Evolutionary conservation across 2,888 invertebrate genomes (phyloP).

Genomic region (Crepidodera aurea): DNA sequence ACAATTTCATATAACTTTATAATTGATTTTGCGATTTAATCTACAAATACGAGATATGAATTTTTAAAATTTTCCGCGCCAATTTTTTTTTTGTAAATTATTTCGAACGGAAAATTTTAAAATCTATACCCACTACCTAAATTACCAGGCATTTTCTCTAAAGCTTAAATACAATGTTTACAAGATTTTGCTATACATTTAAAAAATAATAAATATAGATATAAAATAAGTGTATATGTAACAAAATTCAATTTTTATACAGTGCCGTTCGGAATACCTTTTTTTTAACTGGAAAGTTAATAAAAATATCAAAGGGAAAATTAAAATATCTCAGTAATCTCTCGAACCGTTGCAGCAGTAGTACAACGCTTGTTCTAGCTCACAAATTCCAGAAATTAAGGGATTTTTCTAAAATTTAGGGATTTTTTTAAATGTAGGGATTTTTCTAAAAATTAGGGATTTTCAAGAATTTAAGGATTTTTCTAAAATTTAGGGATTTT

Average conservation of each 20-base stretch:
- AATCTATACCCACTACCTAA: not conserved
- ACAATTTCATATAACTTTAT: constrained; percentile 31
- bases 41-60: constrained; percentile 25
- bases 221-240: not conserved
- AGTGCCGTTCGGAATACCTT: not conserved
- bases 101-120: not conserved
- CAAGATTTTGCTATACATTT: not conserved
- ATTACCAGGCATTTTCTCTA: constrained; percentile 8
- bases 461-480: no score
- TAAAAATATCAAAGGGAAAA: not conserved
- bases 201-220: constrained; percentile 2
- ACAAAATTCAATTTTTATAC: not conserved
- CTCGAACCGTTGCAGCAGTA: no score
- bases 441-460: no score
- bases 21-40: constrained; percentile 21
- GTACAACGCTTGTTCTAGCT: no score
- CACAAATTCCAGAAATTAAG: no score
- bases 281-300: no score
- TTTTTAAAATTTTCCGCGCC: constrained; percentile 18
- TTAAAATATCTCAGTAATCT: no score
- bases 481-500: no score
- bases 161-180: constrained; percentile 15
- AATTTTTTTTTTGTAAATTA: not conserved
- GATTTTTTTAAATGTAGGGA: no score
- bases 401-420: no score